A percentile compares a stretch with the other conserved stretches of the same genome.
phyloP scores from a whole-genome alignment of 2,113 vertebrate species.

The Chroicocephalus ridibundus region DNA sequence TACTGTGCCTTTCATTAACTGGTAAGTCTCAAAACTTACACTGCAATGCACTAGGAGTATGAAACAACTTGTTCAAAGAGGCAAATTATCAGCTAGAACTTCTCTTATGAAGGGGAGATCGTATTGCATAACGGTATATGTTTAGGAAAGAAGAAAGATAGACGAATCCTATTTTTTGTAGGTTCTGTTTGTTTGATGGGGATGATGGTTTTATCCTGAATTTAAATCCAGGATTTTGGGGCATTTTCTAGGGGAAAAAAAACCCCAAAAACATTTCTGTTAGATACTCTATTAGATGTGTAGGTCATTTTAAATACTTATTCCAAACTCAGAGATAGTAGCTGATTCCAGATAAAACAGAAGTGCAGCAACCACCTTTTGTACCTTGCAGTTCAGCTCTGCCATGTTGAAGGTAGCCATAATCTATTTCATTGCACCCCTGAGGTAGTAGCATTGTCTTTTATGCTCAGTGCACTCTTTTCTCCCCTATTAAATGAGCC shows the following conservation, averaged over 20 bases:
- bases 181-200: not conserved
- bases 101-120: not conserved
- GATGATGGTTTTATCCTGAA: not conserved
- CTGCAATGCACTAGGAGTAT: not conserved
- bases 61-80: not conserved
- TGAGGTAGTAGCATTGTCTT: conserved; percentile 5
- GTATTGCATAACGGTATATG: not conserved
- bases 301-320: not conserved
- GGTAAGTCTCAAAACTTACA: not conserved
- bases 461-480: not conserved
- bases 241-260: not conserved
- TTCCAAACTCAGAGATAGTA: not conserved
- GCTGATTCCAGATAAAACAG: not conserved
- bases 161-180: not conserved
- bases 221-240: not conserved
- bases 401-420: not conserved
- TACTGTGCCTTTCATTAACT: not conserved
- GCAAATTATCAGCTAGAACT: not conserved
- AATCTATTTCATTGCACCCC: not conserved
- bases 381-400: not conserved
- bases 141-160: not conserved
- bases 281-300: not conserved
- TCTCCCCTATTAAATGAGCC: not conserved
- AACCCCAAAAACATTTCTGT: not conserved
- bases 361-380: not conserved